Base-by-base conservation (phyloP, 2,113 vertebrate species). In the Sceloporus tristichus region DNA sequence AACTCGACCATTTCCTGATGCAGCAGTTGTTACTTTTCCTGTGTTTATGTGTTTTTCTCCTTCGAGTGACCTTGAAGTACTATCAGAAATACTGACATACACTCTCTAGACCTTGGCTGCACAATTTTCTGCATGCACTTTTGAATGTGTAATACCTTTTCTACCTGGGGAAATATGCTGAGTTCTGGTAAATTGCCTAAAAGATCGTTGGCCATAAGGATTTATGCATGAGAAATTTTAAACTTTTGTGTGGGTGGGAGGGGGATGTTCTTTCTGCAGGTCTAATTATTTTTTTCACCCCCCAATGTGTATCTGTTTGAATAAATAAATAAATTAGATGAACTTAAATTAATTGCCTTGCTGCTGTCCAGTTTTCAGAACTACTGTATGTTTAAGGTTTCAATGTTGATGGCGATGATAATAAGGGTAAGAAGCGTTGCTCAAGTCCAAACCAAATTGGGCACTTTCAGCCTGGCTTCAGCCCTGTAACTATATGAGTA, bases 141-240 rank as follows among this genome's bases (percentile, higher is more conserved):
- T 8, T 79, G 29, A 82, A 0, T 0, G 4, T 80, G 34, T 27
- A 82, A 77, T 8, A 23, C 25, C 21, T 80, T 89, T 91, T 84
- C 40, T 88, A 9, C 68, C 0, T 79, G 0, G 9, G 4, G 0
- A 89, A 87, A 85, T 85, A 14, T 75, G 80, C 66, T 62, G 59
- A 91, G 42, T 40, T 40, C 29, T 80, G 14, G 92, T 88, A 78
- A 92, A 91, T 19, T 87, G 2, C 21, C 83, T 23, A 59, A 59
- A 7, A 34, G 71, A 48, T 2, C n/a, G 68, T 59, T 9, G 79
- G 18, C 19, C n/a, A 4, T 79, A 86, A 74, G 65, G 62, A 85
- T 54, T n/a, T 2, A 3, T 78, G n/a, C 4, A 42, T 18, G 2
- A 29, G 71, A 88, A 40, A 40, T 0, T 6, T 84, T n/a, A 48